These are phyloP conservation scores for Lepus townsendii DNA, from an alignment of 2,797 vertebrate species.

Conservation along the genomic window DNA sequence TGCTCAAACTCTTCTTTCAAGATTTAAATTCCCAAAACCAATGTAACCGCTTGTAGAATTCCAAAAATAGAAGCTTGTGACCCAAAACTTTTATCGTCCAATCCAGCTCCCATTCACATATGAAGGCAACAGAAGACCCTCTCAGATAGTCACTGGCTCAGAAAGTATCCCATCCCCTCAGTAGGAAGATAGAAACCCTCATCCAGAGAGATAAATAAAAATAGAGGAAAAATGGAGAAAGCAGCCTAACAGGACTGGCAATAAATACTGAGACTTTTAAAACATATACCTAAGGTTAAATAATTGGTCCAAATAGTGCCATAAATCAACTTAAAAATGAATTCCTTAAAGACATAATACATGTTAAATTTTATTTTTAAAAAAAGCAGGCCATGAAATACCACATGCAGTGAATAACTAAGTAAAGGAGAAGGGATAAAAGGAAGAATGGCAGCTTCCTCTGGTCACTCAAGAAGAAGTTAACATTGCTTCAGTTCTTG, in stretches of 20 bases:
- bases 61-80: background rate
- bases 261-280: background rate
- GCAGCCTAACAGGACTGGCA: background rate
- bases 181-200: background rate
- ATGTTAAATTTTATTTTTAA: background rate
- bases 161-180: background rate
- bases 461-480: background rate
- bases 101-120: background rate
- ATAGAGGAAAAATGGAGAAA: background rate
- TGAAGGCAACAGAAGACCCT: slow-evolving; percentile 31
- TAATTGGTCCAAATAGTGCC: background rate
- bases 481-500: background rate
- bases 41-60: slow-evolving; percentile 34
- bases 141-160: slow-evolving; percentile 12
- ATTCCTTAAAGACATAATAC: background rate
- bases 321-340: background rate
- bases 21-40: slow-evolving; percentile 31
- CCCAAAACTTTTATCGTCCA: slow-evolving; percentile 31
- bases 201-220: background rate
- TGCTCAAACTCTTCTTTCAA: slow-evolving; percentile 36
- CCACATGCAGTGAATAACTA: background rate
- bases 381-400: slow-evolving; percentile 25
- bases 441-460: background rate
- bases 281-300: background rate
- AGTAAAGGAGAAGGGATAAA: slow-evolving; percentile 17